Base-by-base conservation (phyloP, 2,113 vertebrate species). In the Aphelocoma coerulescens region DNA sequence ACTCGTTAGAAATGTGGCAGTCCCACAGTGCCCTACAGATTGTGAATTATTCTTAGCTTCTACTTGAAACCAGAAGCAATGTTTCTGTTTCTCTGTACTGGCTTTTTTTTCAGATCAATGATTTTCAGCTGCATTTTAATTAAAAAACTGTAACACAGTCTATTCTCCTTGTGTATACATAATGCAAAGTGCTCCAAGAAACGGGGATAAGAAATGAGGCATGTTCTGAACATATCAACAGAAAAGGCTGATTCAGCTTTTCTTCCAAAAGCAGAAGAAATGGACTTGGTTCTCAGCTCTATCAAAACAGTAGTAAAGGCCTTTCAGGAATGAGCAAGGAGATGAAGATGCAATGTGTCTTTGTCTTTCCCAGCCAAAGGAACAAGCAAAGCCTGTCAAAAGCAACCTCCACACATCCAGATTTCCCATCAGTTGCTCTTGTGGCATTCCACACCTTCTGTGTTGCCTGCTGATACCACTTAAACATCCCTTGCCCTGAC, bases 61-160 rank as follows among this genome's bases (percentile, higher is more conserved):
- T 33, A 26, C 54, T 54, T 54, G 41, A 89, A 96, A 83, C 7
- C n/a, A 69, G 6, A 21, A 58, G 22, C 35, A 63, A 75, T 30
- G 30, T 39, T 78, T 68, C 66, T 93, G 88, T 93, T 58, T 15
- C 58, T 39, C 41, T 73, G 33, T 11, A 43, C 13, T 43, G 26
- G 68, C 24, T 39, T 57, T 27, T 65, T 92, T 85, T 77, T 82
- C 71, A 94, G 63, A 79, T 96, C 68, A 74, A 30, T 80, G 88
- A 73, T 83, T 81, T 85, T 90, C 92, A 80, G 63, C n/a, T 90
- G 72, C 39, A 74, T 85, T 91, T 95, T 94, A 96, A 91, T 93
- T 94, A 83, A 16, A 69, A 66, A 88, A 77, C 44, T 11, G 9
- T 89, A 94, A 93, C 77, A 73, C 33, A 77, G 77, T 85, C 63